Evolutionary conservation across 2,113 vertebrate species (phyloP).

Genomic region (Entelurus aequoreus): DNA sequence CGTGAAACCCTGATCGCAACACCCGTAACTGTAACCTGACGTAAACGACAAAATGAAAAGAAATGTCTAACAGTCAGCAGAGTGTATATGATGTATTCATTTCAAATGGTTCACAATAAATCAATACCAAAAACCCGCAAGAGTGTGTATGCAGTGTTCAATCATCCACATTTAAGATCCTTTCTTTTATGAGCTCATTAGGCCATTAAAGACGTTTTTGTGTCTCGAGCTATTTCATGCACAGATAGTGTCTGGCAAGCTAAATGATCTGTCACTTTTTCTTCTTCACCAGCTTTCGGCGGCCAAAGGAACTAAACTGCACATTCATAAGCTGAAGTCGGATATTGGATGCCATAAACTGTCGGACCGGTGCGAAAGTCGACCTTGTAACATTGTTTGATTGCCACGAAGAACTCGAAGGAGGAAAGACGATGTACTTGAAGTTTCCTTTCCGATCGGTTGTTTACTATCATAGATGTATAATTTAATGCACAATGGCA

Average conservation of each 20-base stretch:
- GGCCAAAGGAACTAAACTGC: not conserved
- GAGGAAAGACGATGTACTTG: constrained; percentile 46
- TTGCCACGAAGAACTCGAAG: constrained; percentile 39
- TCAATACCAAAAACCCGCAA: no score
- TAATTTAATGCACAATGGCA: no score
- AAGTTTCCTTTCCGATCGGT: no score
- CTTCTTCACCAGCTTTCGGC: constrained; percentile 3
- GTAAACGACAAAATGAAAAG: no score
- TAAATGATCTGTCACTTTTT: constrained; percentile 42
- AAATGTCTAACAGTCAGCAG: no score
- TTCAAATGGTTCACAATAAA: no score
- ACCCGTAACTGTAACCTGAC: no score
- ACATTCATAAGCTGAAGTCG: constrained; percentile 35
- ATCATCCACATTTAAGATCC: constrained; percentile 7
- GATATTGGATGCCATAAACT: constrained; percentile 48
- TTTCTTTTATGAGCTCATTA: constrained; percentile 35
- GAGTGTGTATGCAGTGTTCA: not conserved
- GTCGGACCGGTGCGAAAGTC: constrained; percentile 43
- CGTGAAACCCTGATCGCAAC: no score
- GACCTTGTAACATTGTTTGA: constrained; percentile 49
- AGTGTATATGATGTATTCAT: no score
- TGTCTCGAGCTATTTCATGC: constrained; percentile 49
- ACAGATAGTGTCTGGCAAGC: constrained; percentile 34
- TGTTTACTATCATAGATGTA: no score
- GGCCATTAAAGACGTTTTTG: constrained; percentile 24